These are phyloP conservation scores for Callosobruchus maculatus DNA, from an alignment of 2,888 invertebrate genomes.

Conservation along the genomic window DNA sequence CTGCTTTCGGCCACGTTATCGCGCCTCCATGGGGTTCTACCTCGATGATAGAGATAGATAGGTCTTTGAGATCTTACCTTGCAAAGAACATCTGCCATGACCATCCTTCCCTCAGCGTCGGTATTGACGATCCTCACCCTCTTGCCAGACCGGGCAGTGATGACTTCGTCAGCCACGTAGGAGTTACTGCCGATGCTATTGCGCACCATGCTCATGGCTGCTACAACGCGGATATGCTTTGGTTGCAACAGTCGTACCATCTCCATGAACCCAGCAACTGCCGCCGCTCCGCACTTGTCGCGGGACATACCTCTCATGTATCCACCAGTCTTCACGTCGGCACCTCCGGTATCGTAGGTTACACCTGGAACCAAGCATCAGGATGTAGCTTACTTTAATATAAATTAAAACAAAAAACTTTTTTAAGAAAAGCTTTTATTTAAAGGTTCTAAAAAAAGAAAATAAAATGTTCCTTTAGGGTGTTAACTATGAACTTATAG, in stretches of 20 bases:
- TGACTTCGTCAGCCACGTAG: conserved; percentile 88
- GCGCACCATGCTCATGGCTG: conserved; percentile 79
- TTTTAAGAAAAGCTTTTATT: too few species aligned
- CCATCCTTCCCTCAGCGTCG: conserved; percentile 93
- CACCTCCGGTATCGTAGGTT: conserved; percentile 83
- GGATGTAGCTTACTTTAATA: too few species aligned
- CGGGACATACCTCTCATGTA: conserved; percentile 85
- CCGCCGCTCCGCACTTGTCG: conserved; percentile 94
- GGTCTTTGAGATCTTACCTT: conserved; percentile 59
- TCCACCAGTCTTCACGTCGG: conserved; percentile 78
- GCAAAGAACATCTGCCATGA: conserved; percentile 85
- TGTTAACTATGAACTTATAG: too few species aligned
- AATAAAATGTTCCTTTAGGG: too few species aligned
- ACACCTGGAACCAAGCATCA: conserved; percentile 54
- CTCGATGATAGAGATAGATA: too few species aligned
- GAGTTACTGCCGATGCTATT: conserved; percentile 87
- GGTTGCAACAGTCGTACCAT: conserved; percentile 63
- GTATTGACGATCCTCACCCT: conserved; percentile 88
- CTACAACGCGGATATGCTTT: conserved; percentile 72
- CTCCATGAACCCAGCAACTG: conserved; percentile 89
- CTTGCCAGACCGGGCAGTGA: conserved; percentile 77
- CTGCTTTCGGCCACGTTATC: too few species aligned
- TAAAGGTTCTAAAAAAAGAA: too few species aligned
- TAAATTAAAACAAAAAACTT: too few species aligned
- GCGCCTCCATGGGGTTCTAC: too few species aligned